Base-by-base conservation (phyloP, 2,113 vertebrate genomes). In the Echinops telfairi region DNA sequence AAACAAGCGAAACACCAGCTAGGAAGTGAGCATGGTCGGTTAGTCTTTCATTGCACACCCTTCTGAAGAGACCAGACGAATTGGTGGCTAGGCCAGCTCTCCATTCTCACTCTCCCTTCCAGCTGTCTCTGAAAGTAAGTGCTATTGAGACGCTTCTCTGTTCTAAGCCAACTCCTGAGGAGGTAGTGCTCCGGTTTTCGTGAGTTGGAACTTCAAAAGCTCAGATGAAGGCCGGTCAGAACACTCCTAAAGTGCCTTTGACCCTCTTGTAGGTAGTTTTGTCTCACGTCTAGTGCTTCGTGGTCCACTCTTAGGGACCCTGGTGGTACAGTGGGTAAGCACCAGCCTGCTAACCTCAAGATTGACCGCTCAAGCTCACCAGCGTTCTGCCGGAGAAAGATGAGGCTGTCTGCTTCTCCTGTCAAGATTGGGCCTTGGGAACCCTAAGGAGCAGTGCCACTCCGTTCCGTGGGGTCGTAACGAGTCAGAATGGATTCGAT, bases 151-250 rank as follows among this genome's bases (percentile, higher is more conserved):
- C 20, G 27, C 8, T 10, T 57, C 25, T 89, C 84, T 47, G 19
- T 92, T 94, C 70, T 71, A 82, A 92, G 82, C 53, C 40, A 88
- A 0, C 29, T 86, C 33, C 33, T 82, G 3, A 73, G 83, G 31
- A 82, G 57, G 27, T 76, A 53, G 60, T 86, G 60, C 58, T 85
- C 25, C 71, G 68, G 47, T 6, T 90, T 82, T 83, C 38, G 23
- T 2, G 29, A 5, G 87, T 95, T 77, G 57, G n/a, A 76, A 53
- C 88, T 88, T 95, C 62, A 81, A 71, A 60, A 92, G 38, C 43
- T 86, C 77, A 82, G 75, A n/a, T 60, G 17, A 87, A 90, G 78
- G 29, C 25, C 66, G 38, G 11, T 66, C 19, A 68, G 38, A 91
- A 79, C 40, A 53, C 31, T 73, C 29, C 27, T 33, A 62, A 77